These are phyloP conservation scores for Sebastes miniatus DNA, from an alignment of 2,797 vertebrate species.

Conservation along the genomic window DNA sequence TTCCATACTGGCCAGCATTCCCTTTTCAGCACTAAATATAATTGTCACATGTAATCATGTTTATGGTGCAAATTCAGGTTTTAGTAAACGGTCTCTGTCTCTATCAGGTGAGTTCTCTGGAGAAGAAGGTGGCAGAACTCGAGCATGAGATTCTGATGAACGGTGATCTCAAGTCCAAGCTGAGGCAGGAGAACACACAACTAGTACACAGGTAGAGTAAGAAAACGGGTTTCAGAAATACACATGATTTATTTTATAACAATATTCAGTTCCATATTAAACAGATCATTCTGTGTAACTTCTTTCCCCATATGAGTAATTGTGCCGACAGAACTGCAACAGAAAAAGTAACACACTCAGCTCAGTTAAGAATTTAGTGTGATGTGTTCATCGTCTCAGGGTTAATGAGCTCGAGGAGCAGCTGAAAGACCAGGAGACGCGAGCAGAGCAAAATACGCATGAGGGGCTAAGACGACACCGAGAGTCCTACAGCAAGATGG, in stretches of 20 bases:
- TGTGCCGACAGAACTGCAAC: background rate
- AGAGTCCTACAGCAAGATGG: constrained; percentile 90
- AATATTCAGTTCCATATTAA: background rate
- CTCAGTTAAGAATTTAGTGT: background rate
- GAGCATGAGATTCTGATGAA: constrained; percentile 91
- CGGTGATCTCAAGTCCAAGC: constrained; percentile 91
- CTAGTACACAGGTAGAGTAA: constrained; percentile 91
- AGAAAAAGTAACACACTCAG: background rate
- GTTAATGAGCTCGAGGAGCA: constrained; percentile 96
- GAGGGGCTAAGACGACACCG: constrained; percentile 88
- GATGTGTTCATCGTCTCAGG: constrained; percentile 69
- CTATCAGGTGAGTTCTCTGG: constrained; percentile 86
- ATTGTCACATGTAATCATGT: background rate
- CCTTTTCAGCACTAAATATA: background rate
- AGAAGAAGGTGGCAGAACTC: constrained; percentile 95
- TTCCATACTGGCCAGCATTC: background rate
- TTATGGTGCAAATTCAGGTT: background rate
- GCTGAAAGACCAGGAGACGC: constrained; percentile 94
- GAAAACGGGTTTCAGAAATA: background rate
- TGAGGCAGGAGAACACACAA: constrained; percentile 95
- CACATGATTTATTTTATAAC: background rate
- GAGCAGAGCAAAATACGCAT: constrained; percentile 86
- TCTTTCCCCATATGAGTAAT: background rate
- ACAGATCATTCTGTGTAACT: background rate
- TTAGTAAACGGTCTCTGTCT: background rate